Evolutionary conservation across 2,113 vertebrate genomes (phyloP).

Genomic region (Lamprotornis superbus): DNA sequence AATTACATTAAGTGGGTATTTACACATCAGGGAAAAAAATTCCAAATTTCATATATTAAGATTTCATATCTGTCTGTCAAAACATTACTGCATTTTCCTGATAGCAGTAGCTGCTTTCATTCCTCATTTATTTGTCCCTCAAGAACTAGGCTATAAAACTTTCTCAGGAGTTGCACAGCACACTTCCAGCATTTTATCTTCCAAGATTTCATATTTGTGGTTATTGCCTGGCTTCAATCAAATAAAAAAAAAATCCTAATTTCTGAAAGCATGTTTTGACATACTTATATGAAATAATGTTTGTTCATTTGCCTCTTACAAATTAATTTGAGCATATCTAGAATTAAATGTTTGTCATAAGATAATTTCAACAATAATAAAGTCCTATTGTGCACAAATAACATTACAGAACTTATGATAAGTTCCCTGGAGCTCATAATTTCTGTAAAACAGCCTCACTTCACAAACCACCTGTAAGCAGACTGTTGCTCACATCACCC

Average conservation of each 20-base stretch:
- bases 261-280: not conserved
- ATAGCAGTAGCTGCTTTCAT: not conserved
- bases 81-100: conserved; percentile 12
- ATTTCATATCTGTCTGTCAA: conserved; percentile 19
- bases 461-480: conserved; percentile 9
- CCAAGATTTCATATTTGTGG: not conserved
- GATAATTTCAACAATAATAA: conserved; percentile 3
- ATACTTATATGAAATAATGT: not conserved
- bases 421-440: not conserved
- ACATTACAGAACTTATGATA: not conserved
- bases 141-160: conserved; percentile 14
- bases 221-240: not conserved
- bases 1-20: conserved; percentile 39
- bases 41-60: not conserved
- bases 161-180: not conserved
- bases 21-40: not conserved
- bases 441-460: not conserved
- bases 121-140: conserved; percentile 26
- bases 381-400: not conserved
- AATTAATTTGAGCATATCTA: conserved; percentile 15
- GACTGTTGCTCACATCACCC: not conserved
- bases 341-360: conserved; percentile 8
- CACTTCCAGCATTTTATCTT: not conserved
- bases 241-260: not conserved
- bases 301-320: not conserved